These are phyloP conservation scores for Hystrix cristata DNA, from an alignment of 2,113 vertebrate genomes.

Conservation along the genomic window DNA sequence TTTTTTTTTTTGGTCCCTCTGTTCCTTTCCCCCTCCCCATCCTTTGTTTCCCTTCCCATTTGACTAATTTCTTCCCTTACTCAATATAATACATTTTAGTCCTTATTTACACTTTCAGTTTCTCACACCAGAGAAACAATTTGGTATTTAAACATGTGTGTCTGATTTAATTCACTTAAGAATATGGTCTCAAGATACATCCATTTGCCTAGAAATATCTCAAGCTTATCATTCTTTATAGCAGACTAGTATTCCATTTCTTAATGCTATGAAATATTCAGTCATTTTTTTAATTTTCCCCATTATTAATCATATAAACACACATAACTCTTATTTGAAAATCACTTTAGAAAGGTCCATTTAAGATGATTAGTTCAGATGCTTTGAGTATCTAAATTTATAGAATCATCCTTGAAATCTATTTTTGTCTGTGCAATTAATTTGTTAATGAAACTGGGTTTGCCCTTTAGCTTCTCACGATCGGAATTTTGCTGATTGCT, in stretches of 20 bases:
- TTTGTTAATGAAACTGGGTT: neutral
- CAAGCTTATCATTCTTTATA: too few relatives aligned
- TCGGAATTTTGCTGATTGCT: neutral
- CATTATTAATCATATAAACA: neutral
- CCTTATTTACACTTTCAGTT: too few relatives aligned
- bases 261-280: neutral
- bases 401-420: neutral
- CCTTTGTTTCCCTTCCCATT: too few relatives aligned
- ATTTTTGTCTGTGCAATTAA: neutral
- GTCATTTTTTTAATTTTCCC: neutral
- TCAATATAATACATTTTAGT: too few relatives aligned
- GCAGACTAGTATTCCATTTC: neutral
- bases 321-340: neutral
- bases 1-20: too few relatives aligned
- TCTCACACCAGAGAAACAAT: too few relatives aligned
- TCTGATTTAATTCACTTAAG: too few relatives aligned
- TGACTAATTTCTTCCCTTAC: too few relatives aligned
- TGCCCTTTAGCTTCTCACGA: neutral
- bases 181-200: too few relatives aligned
- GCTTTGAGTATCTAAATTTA: neutral
- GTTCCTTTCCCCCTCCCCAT: too few relatives aligned
- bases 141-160: too few relatives aligned
- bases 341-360: neutral
- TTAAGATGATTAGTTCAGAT: neutral
- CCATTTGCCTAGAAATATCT: too few relatives aligned